Percentiles rank a stretch among this genome's conserved stretches.
These are phyloP conservation scores for Peromyscus leucopus DNA, from an alignment of 2,113 vertebrate species.

Conservation along the genomic window DNA sequence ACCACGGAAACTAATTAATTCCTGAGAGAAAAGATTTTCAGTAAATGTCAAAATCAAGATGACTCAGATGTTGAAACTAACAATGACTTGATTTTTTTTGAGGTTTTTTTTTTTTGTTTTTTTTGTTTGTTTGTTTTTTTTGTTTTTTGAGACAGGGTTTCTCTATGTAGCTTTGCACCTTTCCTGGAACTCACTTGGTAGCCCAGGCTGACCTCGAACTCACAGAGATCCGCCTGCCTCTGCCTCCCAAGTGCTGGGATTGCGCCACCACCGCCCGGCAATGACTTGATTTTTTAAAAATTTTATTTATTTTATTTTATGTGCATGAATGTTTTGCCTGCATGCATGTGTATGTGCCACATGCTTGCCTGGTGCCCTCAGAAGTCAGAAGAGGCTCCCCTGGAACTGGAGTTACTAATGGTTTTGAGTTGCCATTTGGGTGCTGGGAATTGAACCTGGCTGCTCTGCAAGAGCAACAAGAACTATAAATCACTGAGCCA, in stretches of 20 bases:
- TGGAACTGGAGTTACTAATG: neutral
- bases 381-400: neutral
- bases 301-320: neutral
- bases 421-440: neutral
- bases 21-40: slow-evolving; percentile 52
- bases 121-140: neutral
- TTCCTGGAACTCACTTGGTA: too few relatives aligned
- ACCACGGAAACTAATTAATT: slow-evolving; percentile 54
- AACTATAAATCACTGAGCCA: neutral
- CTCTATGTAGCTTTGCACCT: too few relatives aligned
- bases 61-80: slow-evolving; percentile 56
- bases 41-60: slow-evolving; percentile 48
- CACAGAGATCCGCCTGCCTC: too few relatives aligned
- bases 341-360: neutral
- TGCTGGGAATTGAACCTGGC: neutral
- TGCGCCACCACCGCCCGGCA: too few relatives aligned
- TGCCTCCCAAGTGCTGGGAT: too few relatives aligned
- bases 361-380: neutral
- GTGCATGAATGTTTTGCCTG: too few relatives aligned
- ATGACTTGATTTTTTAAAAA: neutral
- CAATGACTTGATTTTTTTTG: slow-evolving; percentile 2
- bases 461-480: neutral
- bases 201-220: too few relatives aligned
- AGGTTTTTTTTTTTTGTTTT: neutral
- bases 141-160: too few relatives aligned